Conservation (phyloP, 2,888 invertebrate species). For the Eumacrocentrus americanus region DNA sequence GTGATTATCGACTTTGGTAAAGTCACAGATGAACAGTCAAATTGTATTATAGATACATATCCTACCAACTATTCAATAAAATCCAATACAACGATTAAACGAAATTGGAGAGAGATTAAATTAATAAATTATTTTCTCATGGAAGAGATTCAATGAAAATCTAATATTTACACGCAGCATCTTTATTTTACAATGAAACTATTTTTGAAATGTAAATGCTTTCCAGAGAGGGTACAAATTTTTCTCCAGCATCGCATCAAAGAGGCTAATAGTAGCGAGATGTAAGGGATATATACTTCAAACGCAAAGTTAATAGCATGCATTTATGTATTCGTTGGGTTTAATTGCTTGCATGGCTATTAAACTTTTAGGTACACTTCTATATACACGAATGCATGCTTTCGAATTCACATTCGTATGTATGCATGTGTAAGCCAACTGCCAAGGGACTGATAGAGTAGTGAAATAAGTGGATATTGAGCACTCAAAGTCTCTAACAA, state of each 20-base stretch:
- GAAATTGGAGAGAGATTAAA: not conserved
- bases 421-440: not conserved
- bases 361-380: not conserved
- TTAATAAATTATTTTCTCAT: no score
- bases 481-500: not conserved
- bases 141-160: no score
- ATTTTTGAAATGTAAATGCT: no score
- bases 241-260: not conserved
- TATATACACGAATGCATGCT: not conserved
- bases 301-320: not conserved
- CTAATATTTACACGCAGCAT: no score
- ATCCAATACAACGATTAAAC: not conserved
- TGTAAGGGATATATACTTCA: not conserved
- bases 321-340: slow-evolving; percentile 6
- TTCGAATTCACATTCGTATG: not conserved
- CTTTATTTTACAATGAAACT: no score
- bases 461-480: not conserved
- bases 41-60: not conserved
- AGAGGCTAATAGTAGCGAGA: not conserved
- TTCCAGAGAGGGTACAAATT: not conserved
- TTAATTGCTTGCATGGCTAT: slow-evolving; percentile 9
- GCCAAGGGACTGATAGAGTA: no score
- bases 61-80: not conserved
- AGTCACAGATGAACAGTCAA: not conserved
- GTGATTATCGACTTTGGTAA: not conserved